Evolutionary conservation across 2,113 vertebrate species (phyloP), one percentile per base, ranked within the genome.

Genomic region (Hypomesus transpacificus): DNA sequence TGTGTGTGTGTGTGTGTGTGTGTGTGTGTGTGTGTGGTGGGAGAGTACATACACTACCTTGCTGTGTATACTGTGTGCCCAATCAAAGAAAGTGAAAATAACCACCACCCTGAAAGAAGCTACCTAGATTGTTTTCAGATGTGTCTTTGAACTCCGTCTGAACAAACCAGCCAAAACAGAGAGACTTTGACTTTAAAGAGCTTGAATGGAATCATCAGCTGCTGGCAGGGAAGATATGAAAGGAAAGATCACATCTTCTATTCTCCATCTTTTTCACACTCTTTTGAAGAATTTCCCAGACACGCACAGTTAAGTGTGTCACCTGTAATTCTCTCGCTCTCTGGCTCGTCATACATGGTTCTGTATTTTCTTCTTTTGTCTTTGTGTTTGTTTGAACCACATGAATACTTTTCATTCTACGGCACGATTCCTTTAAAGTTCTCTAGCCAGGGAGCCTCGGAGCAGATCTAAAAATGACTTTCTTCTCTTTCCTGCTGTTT

Each of bases 261-360:
- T 83, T 80, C 75, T 83, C 87, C 24, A 65, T 75, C 69, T 69
- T 78, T 74, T 70, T 68, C 17, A 63, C 67, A 60, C 71, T 70
- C 70, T 73, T 67, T 18, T 61, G 59, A 75, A 67, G 70, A n/a
- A 39, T 16, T 20, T 74, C 71, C 71, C 82, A 83, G 73, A 75
- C 77, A 68, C 70, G 9, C 68, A 65, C 53, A 82, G 21, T 9
- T 16, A 68, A 74, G 69, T 8, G 1, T 73, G 63, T 20, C 67
- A 75, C 66, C 75, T 73, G 63, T 28, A 69, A 67, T 18, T 69
- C 68, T 70, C 24, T 50, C 14, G 14, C 68, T 13, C 14, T 34
- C 51, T 52, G 39, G 39, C 53, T n/a, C 31, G 18, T 52, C 18
- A 53, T 24, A 20, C 20, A 3, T 22, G 1, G 20, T 18, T 16